These are phyloP conservation scores for Piliocolobus tephrosceles DNA, from an alignment of 2,113 vertebrate species.

Conservation along the genomic window DNA sequence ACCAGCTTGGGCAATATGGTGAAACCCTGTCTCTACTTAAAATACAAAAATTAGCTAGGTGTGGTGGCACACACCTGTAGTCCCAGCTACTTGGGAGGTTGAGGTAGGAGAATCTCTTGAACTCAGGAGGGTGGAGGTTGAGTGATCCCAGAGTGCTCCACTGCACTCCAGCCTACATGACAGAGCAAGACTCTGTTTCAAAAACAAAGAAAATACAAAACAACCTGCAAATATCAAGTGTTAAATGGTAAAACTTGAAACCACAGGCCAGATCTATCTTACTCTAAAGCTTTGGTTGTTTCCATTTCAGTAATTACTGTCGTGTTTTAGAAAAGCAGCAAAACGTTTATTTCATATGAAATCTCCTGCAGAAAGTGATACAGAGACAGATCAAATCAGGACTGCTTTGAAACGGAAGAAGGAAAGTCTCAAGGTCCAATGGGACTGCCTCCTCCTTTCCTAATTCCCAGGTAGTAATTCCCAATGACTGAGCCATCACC, in stretches of 20 bases:
- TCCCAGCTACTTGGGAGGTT: too few relatives aligned
- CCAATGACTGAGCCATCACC: neutral
- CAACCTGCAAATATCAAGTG: neutral
- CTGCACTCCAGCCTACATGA: too few relatives aligned
- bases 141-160: too few relatives aligned
- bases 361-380: neutral
- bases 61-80: too few relatives aligned
- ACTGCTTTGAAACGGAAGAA: neutral
- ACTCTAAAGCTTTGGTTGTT: neutral
- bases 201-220: too few relatives aligned
- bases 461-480: neutral
- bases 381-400: neutral
- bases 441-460: neutral
- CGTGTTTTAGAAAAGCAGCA: neutral
- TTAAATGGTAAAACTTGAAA: neutral
- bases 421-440: fast-evolving
- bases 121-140: too few relatives aligned
- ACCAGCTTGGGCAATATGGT: too few relatives aligned
- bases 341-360: neutral
- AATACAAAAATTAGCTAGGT: too few relatives aligned
- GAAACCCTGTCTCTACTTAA: too few relatives aligned
- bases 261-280: neutral
- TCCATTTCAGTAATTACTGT: neutral
- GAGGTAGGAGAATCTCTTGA: too few relatives aligned
- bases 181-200: too few relatives aligned